Conservation (phyloP, 2,797 vertebrate genomes). For the Anomalospiza imberbis region DNA sequence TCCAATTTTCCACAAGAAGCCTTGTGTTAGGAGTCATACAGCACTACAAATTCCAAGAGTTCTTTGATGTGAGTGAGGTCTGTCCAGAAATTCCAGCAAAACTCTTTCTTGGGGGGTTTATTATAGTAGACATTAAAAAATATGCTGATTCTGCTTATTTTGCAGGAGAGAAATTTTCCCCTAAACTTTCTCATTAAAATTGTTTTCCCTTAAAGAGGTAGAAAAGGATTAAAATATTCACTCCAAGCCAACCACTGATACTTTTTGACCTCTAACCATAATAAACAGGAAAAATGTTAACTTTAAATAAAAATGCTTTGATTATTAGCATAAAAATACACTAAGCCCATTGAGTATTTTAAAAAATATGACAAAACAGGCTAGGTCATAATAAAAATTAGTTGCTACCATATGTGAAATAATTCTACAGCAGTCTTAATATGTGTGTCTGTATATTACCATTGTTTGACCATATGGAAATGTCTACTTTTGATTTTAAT, state of each 20-base stretch:
- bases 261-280: not conserved
- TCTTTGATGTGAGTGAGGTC: conserved; percentile 47
- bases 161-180: not conserved
- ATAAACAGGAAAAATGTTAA: not conserved
- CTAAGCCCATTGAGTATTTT: not conserved
- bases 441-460: not conserved
- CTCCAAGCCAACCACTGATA: not conserved
- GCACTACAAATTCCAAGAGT: not conserved
- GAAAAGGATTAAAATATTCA: not conserved
- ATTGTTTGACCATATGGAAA: not conserved
- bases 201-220: conserved; percentile 21
- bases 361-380: not conserved
- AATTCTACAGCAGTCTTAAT: not conserved
- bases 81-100: conserved; percentile 60
- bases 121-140: conserved; percentile 38
- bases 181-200: conserved; percentile 28
- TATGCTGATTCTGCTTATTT: conserved; percentile 7
- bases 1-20: not conserved
- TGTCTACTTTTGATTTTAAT: not conserved
- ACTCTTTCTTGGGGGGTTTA: conserved; percentile 10
- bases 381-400: not conserved
- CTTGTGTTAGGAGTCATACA: not conserved
- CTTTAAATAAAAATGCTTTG: not conserved
- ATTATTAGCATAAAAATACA: not conserved
- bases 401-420: conserved; percentile 11